Conservation (phyloP, 1,140 invertebrate genomes). For the Caerostris extrusa region DNA sequence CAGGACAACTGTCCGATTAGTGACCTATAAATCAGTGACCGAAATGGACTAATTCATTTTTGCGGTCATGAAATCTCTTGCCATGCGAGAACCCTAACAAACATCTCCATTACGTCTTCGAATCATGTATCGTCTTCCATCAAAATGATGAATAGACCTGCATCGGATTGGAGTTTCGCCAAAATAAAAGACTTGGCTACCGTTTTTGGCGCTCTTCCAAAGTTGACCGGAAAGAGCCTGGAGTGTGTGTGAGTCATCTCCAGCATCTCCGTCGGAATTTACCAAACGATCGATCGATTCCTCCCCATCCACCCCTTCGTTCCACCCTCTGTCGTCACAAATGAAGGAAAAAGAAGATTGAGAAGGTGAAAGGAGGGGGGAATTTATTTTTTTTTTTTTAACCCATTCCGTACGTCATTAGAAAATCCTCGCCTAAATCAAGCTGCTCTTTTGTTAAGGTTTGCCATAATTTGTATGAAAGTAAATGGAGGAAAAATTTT, state of each 20-base stretch:
- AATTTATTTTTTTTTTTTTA: background rate
- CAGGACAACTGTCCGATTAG: background rate
- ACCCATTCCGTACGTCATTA: constrained; percentile 37
- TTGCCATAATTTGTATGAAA: background rate
- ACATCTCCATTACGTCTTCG: background rate
- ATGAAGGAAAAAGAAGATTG: constrained; percentile 26
- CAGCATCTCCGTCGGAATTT: constrained; percentile 71
- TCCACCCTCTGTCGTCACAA: constrained; percentile 14
- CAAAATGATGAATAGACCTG: constrained; percentile 25
- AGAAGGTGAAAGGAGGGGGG: background rate
- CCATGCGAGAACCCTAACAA: background rate
- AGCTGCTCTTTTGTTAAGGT: constrained; percentile 36
- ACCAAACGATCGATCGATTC: constrained; percentile 47
- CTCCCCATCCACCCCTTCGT: background rate
- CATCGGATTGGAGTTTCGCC: constrained; percentile 22
- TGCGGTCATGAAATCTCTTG: background rate
- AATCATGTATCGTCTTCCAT: background rate
- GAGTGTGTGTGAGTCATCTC: constrained; percentile 57
- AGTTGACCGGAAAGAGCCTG: constrained; percentile 50
- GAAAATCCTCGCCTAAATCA: constrained; percentile 56
- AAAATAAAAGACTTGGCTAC: constrained; percentile 23
- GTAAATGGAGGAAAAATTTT: background rate
- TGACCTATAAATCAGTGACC: background rate
- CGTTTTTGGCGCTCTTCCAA: constrained; percentile 54
- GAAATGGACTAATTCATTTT: background rate